A percentile compares a stretch with the other conserved stretches of the same genome.
Evolutionary conservation across 2,888 invertebrate species (phyloP).

Genomic region (Lamproptera curius): DNA sequence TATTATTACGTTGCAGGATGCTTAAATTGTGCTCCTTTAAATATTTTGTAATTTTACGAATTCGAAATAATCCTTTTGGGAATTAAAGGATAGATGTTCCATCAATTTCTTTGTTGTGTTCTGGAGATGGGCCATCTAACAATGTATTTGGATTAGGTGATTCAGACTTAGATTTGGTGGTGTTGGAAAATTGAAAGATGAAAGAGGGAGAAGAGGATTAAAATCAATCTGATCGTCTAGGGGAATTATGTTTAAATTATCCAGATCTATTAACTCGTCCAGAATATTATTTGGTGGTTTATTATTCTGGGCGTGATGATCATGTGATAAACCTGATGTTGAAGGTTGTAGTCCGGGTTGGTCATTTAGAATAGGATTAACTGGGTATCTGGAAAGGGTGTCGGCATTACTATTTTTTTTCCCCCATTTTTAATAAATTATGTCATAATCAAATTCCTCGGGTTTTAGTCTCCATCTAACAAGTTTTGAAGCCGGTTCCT

Average conservation of each 20-base stretch:
- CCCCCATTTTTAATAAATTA: not conserved
- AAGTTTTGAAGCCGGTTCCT: not conserved
- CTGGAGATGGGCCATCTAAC: not conserved
- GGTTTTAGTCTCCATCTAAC: too few species aligned
- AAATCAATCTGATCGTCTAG: not conserved
- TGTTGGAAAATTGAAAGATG: not conserved
- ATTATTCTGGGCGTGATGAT: not conserved
- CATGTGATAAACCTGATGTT: not conserved
- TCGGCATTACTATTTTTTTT: not conserved
- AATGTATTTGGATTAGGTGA: not conserved
- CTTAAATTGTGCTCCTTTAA: not conserved
- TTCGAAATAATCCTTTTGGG: not conserved
- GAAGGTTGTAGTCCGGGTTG: not conserved
- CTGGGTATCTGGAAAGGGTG: not conserved
- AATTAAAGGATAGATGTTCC: not conserved
- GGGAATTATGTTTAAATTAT: not conserved
- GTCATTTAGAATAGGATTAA: not conserved
- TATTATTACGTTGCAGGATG: not conserved
- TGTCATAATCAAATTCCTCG: too few species aligned
- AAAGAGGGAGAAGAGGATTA: not conserved
- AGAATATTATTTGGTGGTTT: not conserved
- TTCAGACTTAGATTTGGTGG: not conserved
- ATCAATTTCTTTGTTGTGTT: not conserved
- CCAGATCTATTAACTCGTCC: not conserved
- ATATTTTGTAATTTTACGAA: not conserved